A percentile compares a stretch with the other conserved stretches of the same genome.
Conservation (phyloP, 2,113 vertebrate genomes). For the western clawed frog (Xenopus tropicalis) region DNA sequence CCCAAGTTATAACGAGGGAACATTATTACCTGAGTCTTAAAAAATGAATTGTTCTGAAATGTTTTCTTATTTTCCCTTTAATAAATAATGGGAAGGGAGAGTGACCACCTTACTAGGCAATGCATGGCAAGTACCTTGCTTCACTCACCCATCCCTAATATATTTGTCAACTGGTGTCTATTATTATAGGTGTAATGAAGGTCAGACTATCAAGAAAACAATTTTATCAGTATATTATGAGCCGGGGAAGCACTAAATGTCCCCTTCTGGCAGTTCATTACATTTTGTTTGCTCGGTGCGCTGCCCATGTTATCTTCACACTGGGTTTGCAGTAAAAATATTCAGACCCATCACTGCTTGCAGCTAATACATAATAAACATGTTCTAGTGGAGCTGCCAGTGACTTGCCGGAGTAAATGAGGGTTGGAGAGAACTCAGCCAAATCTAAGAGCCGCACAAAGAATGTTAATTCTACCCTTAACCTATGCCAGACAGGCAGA, state of each 20-base stretch:
- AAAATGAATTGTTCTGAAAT: too few species aligned
- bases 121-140: background rate
- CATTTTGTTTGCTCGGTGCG: background rate
- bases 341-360: background rate
- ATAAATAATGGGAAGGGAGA: background rate
- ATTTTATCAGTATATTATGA: background rate
- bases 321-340: background rate
- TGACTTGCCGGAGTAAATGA: background rate
- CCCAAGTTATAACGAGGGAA: too few species aligned
- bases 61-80: background rate
- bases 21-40: too few species aligned
- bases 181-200: slow-evolving; percentile 1
- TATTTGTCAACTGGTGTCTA: background rate
- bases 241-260: background rate
- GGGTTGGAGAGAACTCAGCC: too few species aligned
- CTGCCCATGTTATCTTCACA: background rate
- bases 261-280: background rate
- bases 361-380: background rate
- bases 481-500: too few species aligned
- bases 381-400: background rate
- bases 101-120: background rate
- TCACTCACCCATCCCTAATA: background rate
- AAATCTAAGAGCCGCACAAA: too few species aligned
- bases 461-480: too few species aligned
- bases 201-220: background rate